Evolutionary conservation across 2,888 invertebrate genomes (phyloP).

Genomic region (Thera britannica): DNA sequence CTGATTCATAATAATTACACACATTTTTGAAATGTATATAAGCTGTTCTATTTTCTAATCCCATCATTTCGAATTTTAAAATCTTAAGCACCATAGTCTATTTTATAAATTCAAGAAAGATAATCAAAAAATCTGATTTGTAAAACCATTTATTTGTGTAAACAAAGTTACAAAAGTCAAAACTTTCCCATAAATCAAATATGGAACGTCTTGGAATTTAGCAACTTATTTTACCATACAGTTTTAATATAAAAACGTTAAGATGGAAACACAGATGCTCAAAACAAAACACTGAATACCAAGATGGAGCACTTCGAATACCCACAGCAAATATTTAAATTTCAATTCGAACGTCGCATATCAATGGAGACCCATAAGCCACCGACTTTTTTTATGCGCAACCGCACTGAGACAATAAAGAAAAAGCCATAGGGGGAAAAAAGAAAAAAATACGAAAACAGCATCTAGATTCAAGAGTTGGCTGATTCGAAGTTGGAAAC

Average conservation of each 20-base stretch:
- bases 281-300: constrained; percentile 67
- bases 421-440: constrained; percentile 75
- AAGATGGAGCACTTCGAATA: constrained; percentile 76
- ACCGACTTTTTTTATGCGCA: constrained; percentile 76
- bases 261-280: constrained; percentile 75
- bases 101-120: neutral
- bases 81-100: too few species aligned
- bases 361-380: constrained; percentile 85
- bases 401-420: constrained; percentile 81
- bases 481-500: constrained; percentile 83
- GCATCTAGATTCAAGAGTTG: constrained; percentile 84
- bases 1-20: too few species aligned
- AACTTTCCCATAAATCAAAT: constrained; percentile 23
- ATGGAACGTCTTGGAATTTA: constrained; percentile 22
- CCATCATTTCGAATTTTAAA: too few species aligned
- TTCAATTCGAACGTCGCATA: constrained; percentile 84
- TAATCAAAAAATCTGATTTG: neutral
- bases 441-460: constrained; percentile 71
- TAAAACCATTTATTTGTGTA: neutral
- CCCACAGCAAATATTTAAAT: constrained; percentile 83
- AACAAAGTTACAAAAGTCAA: constrained; percentile 14
- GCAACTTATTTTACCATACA: constrained; percentile 35
- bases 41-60: too few species aligned
- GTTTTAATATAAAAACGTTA: constrained; percentile 75
- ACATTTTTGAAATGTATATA: too few species aligned